Conservation (phyloP, 1,140 invertebrate species). For the Meloidogyne floridensis region DNA sequence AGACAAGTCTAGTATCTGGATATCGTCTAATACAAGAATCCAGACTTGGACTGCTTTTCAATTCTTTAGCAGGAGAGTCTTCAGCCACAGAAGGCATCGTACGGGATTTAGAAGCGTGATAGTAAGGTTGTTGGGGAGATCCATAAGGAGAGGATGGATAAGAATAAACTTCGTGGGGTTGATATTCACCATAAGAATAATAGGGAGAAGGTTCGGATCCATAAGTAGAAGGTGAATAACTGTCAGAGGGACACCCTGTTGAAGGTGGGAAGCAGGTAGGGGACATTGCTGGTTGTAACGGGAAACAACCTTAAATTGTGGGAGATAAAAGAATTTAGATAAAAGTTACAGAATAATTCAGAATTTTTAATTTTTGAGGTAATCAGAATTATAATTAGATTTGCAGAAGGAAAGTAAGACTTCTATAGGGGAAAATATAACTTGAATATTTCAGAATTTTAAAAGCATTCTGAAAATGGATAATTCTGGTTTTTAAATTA, state of each 20-base stretch:
- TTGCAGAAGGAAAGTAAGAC: no score
- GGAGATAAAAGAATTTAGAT: no score
- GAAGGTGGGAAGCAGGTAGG: not conserved
- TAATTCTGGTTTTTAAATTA: no score
- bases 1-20: conserved; percentile 29
- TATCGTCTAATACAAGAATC: conserved; percentile 39
- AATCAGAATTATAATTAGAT: no score
- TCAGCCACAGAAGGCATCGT: conserved; percentile 17
- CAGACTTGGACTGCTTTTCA: conserved; percentile 7
- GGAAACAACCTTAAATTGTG: not conserved
- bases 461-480: no score
- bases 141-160: conserved; percentile 5
- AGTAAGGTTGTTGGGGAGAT: not conserved
- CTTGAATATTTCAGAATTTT: no score
- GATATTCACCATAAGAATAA: conserved; percentile 12
- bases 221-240: not conserved
- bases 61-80: not conserved
- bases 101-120: conserved; percentile 26
- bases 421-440: no score
- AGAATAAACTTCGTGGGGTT: not conserved
- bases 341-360: not conserved
- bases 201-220: not conserved
- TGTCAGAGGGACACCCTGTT: not conserved
- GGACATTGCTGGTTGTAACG: not conserved
- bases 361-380: not conserved